Evolutionary conservation across 2,888 invertebrate species (phyloP).

Genomic region (Embidobia sp.): DNA sequence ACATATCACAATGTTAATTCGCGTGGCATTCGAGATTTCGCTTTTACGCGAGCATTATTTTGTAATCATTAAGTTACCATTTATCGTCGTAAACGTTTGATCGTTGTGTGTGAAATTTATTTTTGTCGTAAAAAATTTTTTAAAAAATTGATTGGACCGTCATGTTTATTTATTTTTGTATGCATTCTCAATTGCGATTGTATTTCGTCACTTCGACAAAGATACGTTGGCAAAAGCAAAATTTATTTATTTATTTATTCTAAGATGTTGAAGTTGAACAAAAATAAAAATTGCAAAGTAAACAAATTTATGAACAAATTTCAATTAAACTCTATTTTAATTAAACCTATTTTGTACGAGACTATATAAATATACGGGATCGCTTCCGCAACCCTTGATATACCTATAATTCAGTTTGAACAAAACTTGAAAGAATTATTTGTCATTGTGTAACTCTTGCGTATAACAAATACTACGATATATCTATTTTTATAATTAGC

Average conservation of each 20-base stretch:
- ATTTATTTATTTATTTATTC: constrained; percentile 56
- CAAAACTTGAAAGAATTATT: too few species aligned
- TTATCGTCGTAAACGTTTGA: too few species aligned
- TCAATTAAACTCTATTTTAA: constrained; percentile 46
- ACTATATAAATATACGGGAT: constrained; percentile 6
- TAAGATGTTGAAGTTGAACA: constrained; percentile 6
- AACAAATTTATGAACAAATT: too few species aligned
- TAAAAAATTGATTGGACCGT: too few species aligned
- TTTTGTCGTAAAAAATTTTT: too few species aligned
- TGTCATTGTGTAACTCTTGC: constrained; percentile 46
- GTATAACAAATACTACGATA: constrained; percentile 37
- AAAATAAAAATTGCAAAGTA: neutral
- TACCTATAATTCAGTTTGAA: too few species aligned
- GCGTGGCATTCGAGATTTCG: constrained; percentile 30
- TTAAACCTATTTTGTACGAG: constrained; percentile 47
- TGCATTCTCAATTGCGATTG: constrained; percentile 9
- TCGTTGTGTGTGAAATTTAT: constrained; percentile 41
- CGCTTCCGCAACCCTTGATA: too few species aligned
- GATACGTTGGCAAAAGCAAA: constrained; percentile 26
- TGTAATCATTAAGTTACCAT: too few species aligned
- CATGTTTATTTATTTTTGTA: constrained; percentile 49
- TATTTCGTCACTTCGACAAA: constrained; percentile 7
- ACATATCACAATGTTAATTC: constrained; percentile 55
- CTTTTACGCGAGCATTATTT: neutral
- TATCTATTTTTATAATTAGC: constrained; percentile 61